These are phyloP conservation scores for Sycophila texana DNA, from an alignment of 2,888 invertebrate species.

Conservation along the genomic window DNA sequence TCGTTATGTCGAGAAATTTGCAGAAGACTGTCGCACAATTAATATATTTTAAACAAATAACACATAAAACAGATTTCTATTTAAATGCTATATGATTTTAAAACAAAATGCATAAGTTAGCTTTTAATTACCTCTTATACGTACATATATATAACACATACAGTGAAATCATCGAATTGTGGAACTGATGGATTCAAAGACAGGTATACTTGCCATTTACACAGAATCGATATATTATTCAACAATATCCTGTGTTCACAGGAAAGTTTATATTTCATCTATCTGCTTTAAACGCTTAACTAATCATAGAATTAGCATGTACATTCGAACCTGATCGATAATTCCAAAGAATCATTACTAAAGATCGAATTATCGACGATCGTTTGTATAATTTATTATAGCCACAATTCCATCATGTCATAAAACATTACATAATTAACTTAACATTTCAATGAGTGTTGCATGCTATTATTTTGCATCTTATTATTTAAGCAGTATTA, in stretches of 20 bases:
- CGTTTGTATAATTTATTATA: too few species aligned
- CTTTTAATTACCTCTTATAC: conserved; percentile 62
- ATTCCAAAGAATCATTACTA: too few species aligned
- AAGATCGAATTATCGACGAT: too few species aligned
- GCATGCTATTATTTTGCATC: conserved; percentile 62
- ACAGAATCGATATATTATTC: conserved; percentile 64
- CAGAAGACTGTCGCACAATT: conserved; percentile 2
- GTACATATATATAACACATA: conserved; percentile 58
- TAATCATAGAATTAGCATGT: neutral
- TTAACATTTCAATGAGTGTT: conserved; percentile 64
- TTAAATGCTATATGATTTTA: conserved; percentile 7
- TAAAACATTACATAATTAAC: too few species aligned
- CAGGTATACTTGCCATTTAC: conserved; percentile 57
- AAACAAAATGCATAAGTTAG: conserved; percentile 54
- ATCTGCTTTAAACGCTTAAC: too few species aligned
- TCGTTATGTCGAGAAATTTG: neutral
- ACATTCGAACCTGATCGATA: neutral
- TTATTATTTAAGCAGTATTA: too few species aligned
- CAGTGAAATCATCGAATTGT: conserved; percentile 59
- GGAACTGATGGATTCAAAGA: conserved; percentile 51
- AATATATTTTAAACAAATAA: neutral
- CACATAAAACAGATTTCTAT: too few species aligned
- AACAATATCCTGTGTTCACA: conserved; percentile 72
- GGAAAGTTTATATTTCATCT: conserved; percentile 61
- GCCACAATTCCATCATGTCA: too few species aligned